Percentiles rank a stretch among this genome's conserved stretches.
Evolutionary conservation across 1,140 invertebrate species (phyloP).

Genomic region (Chymomyza costata): DNA sequence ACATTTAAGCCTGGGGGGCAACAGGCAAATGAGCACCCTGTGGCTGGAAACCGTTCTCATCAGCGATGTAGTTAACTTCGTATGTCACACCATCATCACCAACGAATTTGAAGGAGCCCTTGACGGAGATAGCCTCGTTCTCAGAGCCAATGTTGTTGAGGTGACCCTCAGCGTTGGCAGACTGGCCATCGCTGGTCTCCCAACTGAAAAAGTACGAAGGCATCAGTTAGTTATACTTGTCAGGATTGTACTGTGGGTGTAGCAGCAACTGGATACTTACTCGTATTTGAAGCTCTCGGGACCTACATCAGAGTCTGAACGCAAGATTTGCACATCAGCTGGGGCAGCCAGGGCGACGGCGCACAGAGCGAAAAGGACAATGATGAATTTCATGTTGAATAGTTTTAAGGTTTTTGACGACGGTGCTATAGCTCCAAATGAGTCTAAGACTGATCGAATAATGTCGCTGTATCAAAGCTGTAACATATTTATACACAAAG

Average conservation of each 20-base stretch:
- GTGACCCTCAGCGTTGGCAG: constrained; percentile 6
- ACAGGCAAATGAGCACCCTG: constrained; percentile 81
- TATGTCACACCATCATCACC: constrained; percentile 81
- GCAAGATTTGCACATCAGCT: constrained; percentile 53
- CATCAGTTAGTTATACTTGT: neutral
- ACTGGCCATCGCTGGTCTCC: constrained; percentile 39
- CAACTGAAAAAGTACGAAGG: constrained; percentile 18
- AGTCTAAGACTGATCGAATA: too few relatives aligned
- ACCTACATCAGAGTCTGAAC: constrained; percentile 72
- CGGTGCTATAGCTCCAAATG: too few relatives aligned
- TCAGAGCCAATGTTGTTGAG: constrained; percentile 45
- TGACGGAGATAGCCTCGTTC: constrained; percentile 75
- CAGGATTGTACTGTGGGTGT: too few relatives aligned
- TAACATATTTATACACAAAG: too few relatives aligned
- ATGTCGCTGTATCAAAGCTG: too few relatives aligned
- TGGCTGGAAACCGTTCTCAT: constrained; percentile 86
- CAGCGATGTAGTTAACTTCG: constrained; percentile 81
- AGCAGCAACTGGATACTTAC: constrained; percentile 70
- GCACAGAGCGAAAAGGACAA: constrained; percentile 60
- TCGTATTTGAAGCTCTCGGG: constrained; percentile 67
- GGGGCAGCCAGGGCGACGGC: constrained; percentile 52
- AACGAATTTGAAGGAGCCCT: constrained; percentile 78
- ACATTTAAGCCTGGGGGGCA: constrained; percentile 42
- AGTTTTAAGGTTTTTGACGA: too few relatives aligned
- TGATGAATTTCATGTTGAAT: constrained; percentile 63